These are phyloP conservation scores for Puma concolor DNA, from an alignment of 2,113 vertebrate species.

Conservation along the genomic window DNA sequence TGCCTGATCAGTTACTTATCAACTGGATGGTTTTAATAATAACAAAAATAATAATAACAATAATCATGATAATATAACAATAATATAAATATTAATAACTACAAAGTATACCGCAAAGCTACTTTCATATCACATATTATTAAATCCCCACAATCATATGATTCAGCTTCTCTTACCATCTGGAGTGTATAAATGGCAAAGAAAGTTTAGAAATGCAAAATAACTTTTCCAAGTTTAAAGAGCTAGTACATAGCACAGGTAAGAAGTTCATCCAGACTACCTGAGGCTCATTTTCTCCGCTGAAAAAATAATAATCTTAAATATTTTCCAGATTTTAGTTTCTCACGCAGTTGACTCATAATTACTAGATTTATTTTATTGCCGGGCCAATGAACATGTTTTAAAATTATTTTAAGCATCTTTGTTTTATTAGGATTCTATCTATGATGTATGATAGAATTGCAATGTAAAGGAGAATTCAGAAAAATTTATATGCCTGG, in stretches of 20 bases:
- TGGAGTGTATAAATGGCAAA: neutral
- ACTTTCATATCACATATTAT: neutral
- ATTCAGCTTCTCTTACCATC: neutral
- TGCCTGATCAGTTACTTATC: neutral
- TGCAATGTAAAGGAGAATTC: neutral
- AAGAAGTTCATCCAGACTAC: neutral
- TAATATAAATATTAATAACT: neutral
- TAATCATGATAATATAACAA: neutral
- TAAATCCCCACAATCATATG: neutral
- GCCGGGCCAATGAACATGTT: neutral
- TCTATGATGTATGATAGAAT: neutral
- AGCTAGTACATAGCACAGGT: accelerated
- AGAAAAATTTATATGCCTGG: neutral
- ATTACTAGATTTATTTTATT: neutral
- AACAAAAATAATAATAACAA: neutral
- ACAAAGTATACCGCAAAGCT: neutral
- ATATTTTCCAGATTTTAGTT: neutral
- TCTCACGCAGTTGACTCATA: neutral
- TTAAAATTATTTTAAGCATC: neutral
- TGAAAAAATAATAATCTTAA: neutral
- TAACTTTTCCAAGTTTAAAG: neutral
- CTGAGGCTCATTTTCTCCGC: neutral
- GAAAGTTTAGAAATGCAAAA: neutral
- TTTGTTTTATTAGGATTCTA: neutral
- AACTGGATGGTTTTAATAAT: neutral